A percentile compares a stretch with the other conserved stretches of the same genome.
Conservation (phyloP, 1,140 invertebrate genomes). For the Gonioctena quinquepunctata region DNA sequence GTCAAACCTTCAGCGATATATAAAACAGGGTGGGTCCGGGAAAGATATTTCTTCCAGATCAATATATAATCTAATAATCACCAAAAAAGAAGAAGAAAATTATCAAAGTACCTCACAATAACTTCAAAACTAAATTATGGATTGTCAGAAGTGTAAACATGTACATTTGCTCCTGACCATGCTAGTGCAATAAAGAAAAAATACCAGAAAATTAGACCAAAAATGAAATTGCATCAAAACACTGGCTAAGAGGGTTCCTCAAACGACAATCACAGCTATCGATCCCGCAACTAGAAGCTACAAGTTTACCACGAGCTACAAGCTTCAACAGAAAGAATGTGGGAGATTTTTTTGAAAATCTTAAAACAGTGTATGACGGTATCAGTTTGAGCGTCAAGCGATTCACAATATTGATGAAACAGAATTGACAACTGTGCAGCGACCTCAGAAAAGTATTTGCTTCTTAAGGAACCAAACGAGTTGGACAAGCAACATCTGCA, state of each 20-base stretch:
- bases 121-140: not conserved
- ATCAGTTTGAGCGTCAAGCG: not conserved
- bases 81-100: too few relatives aligned
- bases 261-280: too few relatives aligned
- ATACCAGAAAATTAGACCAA: not conserved
- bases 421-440: constrained; percentile 38
- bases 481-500: constrained; percentile 55
- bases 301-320: not conserved
- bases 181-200: not conserved
- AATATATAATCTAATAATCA: not conserved
- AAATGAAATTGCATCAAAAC: not conserved
- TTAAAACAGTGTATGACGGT: not conserved
- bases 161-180: not conserved
- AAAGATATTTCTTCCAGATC: not conserved
- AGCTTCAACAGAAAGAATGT: not conserved
- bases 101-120: not conserved
- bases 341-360: not conserved
- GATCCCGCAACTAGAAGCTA: too few relatives aligned
- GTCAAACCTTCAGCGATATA: not conserved
- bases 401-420: constrained; percentile 40
- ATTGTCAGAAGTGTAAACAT: not conserved
- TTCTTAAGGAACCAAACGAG: constrained; percentile 51
- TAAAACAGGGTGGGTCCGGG: not conserved
- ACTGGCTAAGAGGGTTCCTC: too few relatives aligned
- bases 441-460: constrained; percentile 54